These are phyloP conservation scores for Ceratosolen solmsi DNA, from an alignment of 1,140 invertebrate genomes.

Conservation along the genomic window DNA sequence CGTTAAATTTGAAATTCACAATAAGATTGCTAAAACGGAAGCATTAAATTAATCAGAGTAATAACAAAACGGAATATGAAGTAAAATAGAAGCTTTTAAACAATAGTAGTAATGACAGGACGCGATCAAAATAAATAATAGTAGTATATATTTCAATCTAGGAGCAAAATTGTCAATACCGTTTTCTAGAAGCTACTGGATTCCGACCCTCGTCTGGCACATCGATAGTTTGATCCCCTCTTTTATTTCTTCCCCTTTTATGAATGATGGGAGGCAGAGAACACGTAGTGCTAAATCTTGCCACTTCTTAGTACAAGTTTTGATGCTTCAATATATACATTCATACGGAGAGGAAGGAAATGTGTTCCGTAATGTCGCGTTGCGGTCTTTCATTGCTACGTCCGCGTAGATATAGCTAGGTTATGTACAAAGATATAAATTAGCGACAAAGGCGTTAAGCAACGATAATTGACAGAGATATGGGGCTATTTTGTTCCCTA, in stretches of 20 bases:
- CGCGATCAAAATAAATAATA: not conserved
- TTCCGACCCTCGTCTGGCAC: not conserved
- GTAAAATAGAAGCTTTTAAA: not conserved
- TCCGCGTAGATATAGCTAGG: not conserved
- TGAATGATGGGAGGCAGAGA: not conserved
- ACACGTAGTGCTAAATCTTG: conserved; percentile 16
- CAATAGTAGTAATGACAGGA: not conserved
- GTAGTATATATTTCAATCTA: not conserved
- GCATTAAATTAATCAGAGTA: not conserved
- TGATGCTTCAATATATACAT: not conserved
- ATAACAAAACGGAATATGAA: not conserved
- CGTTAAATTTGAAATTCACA: too few species aligned
- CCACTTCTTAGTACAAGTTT: not conserved
- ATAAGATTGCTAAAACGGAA: not conserved
- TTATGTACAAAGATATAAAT: conserved; percentile 18
- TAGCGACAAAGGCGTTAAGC: conserved; percentile 6
- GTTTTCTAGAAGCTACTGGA: conserved; percentile 15
- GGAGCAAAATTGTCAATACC: not conserved
- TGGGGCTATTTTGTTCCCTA: not conserved
- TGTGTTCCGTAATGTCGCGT: conserved; percentile 22
- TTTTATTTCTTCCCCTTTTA: not conserved
- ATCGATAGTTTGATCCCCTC: not conserved
- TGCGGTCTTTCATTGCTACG: conserved; percentile 14
- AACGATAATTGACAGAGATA: conserved; percentile 9
- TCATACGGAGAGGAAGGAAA: not conserved